Evolutionary conservation across 2,797 vertebrate species (phyloP), one percentile per base, ranked within the genome.

Genomic region (Gila robusta): DNA sequence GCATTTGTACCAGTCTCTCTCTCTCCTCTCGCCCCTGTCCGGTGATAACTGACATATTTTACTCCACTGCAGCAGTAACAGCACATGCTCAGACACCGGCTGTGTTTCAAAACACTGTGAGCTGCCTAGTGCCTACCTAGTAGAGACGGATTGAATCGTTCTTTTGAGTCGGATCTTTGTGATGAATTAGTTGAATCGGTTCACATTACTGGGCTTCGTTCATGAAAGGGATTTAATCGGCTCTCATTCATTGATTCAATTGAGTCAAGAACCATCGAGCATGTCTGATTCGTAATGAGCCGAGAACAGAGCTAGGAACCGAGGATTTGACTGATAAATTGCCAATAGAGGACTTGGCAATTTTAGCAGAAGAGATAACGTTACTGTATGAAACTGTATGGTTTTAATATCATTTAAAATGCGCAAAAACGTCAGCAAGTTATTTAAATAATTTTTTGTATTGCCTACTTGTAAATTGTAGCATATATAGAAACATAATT

Each of bases 31-130:
- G 88, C 90, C 85, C 82, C 88, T 92, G 89, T 93, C 91, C 90
- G 90, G 73, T 93, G 92, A 83, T 91, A 91, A 94, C 85, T 90
- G 94, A 95, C 94, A 95, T 94, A 94, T 95, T 93, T 93, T 90
- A 89, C 93, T 94, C 92, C 89, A 93, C 93, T 94, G 95, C 95
- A 94, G 92, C 93, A 86, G 87, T 88, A 79, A 87, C 92, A 84
- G 94, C 94, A 94, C 93, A 93, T 92, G 94, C 94, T 94, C 94
- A 94, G 88, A 93, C 89, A 76, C 79, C 73, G 77, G 87, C 88
- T 83, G 73, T 52, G 79, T 81, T 77, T 77, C 77, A 87, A 86
- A 90, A 44, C 91, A 90, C 91, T 86, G 86, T 12, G 6, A 80
- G 83, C 82, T 64, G 85, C 91, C 88, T 91, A 89, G 82, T 67